Base-by-base conservation (phyloP, 2,113 vertebrate genomes). In the Catharus minimus region DNA sequence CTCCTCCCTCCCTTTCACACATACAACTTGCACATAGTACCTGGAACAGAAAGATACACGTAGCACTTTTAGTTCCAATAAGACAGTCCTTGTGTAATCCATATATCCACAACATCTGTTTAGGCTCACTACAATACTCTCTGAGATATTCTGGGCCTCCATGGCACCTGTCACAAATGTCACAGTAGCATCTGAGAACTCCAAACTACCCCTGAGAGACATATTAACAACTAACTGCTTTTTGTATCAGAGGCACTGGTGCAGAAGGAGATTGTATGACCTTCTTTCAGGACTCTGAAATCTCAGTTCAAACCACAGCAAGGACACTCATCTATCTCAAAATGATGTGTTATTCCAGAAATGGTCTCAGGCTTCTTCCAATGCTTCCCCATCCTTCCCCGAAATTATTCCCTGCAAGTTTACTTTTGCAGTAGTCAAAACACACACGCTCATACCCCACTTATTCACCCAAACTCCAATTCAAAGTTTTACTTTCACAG, bases 131-230 rank as follows among this genome's bases (percentile, higher is more conserved):
- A 30, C 56, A 69, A 24, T 52, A 50, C 20, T 46, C 50, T 62
- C 38, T 41, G 55, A 88, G 82, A 62, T 50, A 93, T 52, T 82
- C 56, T 39, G n/a, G 67, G 86, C 90, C 76, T 66, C 72, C 1
- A 2, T 69, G 17, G 73, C 86, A 90, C 73, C 75, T 95, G 82
- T 83, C 47, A 66, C 39, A 77, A 91, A 66, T 9, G 12, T 89
- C 88, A 66, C 60, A 67, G 81, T 26, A 65, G 64, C 50, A 44
- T 91, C 52, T 78, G 56, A 76, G 72, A 49, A 44, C 52, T 67
- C 49, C 27, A 73, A 79, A 77, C 90, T 60, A 77, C 11, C 56
- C 39, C 39, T 56, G 24, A 73, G 65, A 88, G 44, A 82, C 0
- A 81, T 79, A 67, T 66, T 44, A 88, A 86, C 56, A 80, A n/a